Base-by-base conservation (phyloP, 2,888 invertebrate genomes). In the Eledona agricola region DNA sequence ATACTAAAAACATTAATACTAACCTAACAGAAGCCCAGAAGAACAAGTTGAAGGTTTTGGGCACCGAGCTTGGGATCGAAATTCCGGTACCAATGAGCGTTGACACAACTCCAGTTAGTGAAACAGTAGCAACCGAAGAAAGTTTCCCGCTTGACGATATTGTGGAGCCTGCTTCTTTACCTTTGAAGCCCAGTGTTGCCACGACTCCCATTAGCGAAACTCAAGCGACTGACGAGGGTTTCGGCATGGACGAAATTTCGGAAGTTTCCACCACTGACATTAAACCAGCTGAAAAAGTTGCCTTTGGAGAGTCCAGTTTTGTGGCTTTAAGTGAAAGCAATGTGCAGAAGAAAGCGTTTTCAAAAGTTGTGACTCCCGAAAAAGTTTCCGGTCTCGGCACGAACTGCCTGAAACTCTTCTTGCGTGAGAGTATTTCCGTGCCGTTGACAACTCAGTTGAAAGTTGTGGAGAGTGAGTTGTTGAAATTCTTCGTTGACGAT, bases 391-490 rank as follows among this genome's bases (percentile, higher is more conserved):
- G 63, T 57, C 16, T 72, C 1, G 67, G 67, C 7, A 67, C 66
- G 4, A 70, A 67, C 46, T 70, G 70, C 26, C 57, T 73, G 19
- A 68, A 69, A 19, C 57, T 71, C 16, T 71, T 70, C 54, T 58
- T 76, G 31, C 63, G 72, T 22, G 71, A 75, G 47, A 73, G 74
- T 40, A 81, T 90, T 1, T 78, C 84, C 67, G 75, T 88, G 50
- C 89, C 90, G 0, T 70, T 90, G 1, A 80, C 81, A 4, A 82
- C 84, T 11, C 89, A 90, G 65, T 78, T 84, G 37, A 83, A 84
- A 58, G 79, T 90, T 5, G 83, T 89, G 0, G 87, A 88, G 51
- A 86, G 85, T 54, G 88, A 89, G 3, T 82, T 90, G 10, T 74
- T 90, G 53, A 87, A 85, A 17, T 82, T 87, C 67, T 85, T 87